Base-by-base conservation (phyloP, 2,888 invertebrate genomes). In the Entomobrya multifasciata region DNA sequence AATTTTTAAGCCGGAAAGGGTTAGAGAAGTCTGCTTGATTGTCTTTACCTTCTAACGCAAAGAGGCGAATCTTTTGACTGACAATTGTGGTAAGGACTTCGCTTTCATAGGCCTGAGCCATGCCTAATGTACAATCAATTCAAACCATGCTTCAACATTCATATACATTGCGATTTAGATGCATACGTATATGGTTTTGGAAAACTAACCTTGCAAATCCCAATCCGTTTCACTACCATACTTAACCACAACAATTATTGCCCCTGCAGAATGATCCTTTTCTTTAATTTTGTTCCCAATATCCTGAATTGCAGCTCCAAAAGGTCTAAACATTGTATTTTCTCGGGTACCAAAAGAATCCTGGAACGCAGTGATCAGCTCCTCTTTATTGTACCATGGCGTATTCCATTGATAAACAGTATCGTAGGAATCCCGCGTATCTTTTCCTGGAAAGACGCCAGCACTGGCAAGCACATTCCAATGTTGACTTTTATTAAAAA, bases 271-370 rank as follows among this genome's bases (percentile, higher is more conserved):
- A 62, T 85, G 87, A 6, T 62, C 17, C 27, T 22, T 30, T 17
- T 49, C 49, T n/a, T 76, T 86, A 0, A 89, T 72, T 0, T 30
- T 6, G 3, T 57, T 78, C 15, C 65, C 76, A 55, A 82, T 79
- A 52, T 86, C 85, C 62, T 62, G 77, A n/a, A 89, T 49, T 0
- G 87, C 89, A 20, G 52, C 74, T 22, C 83, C 89, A 70, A 89
- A 89, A 70, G 86, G 55, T 5, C 89, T 55, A n/a, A 87, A 79
- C 3, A 27, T 17, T 13, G 57, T 72, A 13, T n/a, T 22, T 25
- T 60, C 2, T 30, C 76, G 25, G 2, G 49, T 15, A 1, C 4
- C 41, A 41, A 83, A 83, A 0, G 49, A 27, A 1, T 17, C 11
- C 17, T 36, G 10, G 17, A 77, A 67, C 5, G 52, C 17, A 0